A percentile compares a stretch with the other conserved stretches of the same genome.
Conservation (phyloP, 2,888 invertebrate genomes). For the Thelaira solivaga region DNA sequence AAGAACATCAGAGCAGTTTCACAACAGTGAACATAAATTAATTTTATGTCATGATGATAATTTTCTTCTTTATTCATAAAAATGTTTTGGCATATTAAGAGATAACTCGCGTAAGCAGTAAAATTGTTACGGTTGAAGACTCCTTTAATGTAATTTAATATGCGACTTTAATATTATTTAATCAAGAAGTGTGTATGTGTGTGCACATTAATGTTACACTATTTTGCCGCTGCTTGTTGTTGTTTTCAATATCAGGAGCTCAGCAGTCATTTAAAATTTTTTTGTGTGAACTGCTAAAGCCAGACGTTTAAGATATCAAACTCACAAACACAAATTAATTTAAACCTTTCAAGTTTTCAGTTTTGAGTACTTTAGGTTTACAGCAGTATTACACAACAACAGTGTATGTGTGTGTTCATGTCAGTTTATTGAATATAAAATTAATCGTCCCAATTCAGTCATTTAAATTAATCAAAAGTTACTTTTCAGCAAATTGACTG, state of each 20-base stretch:
- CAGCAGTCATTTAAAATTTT: constrained; percentile 5
- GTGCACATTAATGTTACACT: not conserved
- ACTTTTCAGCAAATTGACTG: constrained; percentile 60
- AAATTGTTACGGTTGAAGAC: constrained; percentile 28
- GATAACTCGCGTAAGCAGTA: constrained; percentile 14
- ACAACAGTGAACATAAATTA: constrained; percentile 44
- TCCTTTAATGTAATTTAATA: constrained; percentile 18
- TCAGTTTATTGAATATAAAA: constrained; percentile 51
- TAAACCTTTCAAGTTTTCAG: not conserved
- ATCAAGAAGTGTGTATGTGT: not conserved
- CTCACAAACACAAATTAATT: not conserved
- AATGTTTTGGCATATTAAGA: constrained; percentile 40
- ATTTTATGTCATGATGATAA: constrained; percentile 34
- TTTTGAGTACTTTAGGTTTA: no score
- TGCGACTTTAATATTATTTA: not conserved
- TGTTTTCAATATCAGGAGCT: constrained; percentile 22
- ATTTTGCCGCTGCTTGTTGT: not conserved
- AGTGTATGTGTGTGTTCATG: not conserved
- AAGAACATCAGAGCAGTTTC: constrained; percentile 39
- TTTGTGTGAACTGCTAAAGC: not conserved
- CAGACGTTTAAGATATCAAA: not conserved
- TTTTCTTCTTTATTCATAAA: constrained; percentile 23
- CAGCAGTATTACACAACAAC: not conserved
- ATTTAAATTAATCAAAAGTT: constrained; percentile 65
- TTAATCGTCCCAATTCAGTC: constrained; percentile 64